Conservation (phyloP, 2,113 vertebrate species). For the Actenoides lindsayi region DNA sequence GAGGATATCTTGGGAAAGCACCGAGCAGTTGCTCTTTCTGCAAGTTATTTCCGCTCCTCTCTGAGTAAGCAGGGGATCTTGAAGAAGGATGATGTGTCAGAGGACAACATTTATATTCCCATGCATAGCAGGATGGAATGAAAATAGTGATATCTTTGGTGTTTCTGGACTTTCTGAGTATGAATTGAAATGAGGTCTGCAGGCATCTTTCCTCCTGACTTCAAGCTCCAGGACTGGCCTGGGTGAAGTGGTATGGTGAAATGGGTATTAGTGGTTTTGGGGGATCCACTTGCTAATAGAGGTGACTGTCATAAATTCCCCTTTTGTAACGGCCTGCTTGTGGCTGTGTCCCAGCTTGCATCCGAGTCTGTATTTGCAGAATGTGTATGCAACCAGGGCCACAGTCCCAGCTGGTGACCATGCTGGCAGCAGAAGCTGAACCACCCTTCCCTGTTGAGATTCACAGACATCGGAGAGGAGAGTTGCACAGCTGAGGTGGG, state of each 20-base stretch:
- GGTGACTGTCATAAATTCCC: neutral
- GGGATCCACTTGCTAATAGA: neutral
- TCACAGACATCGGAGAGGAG: accelerated
- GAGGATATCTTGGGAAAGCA: neutral
- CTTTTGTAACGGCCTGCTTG: neutral
- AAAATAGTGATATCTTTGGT: neutral
- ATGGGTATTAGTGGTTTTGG: neutral
- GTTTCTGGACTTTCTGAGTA: neutral
- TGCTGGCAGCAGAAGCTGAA: neutral
- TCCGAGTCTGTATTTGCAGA: accelerated
- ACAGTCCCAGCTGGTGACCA: accelerated
- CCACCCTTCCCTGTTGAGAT: neutral
- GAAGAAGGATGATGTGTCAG: neutral
- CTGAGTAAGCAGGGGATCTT: neutral
- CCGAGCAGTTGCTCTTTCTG: neutral
- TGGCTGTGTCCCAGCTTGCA: accelerated
- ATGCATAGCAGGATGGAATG: neutral
- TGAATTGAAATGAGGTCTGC: neutral
- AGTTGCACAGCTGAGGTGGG: neutral
- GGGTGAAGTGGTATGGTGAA: accelerated
- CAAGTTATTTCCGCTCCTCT: neutral
- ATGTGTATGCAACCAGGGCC: accelerated
- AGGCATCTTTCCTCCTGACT: neutral
- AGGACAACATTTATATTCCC: neutral
- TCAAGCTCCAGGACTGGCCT: neutral